A percentile compares a stretch with the other conserved stretches of the same genome.
Evolutionary conservation across 2,888 invertebrate species (phyloP).

Genomic region (Drosophila recens): DNA sequence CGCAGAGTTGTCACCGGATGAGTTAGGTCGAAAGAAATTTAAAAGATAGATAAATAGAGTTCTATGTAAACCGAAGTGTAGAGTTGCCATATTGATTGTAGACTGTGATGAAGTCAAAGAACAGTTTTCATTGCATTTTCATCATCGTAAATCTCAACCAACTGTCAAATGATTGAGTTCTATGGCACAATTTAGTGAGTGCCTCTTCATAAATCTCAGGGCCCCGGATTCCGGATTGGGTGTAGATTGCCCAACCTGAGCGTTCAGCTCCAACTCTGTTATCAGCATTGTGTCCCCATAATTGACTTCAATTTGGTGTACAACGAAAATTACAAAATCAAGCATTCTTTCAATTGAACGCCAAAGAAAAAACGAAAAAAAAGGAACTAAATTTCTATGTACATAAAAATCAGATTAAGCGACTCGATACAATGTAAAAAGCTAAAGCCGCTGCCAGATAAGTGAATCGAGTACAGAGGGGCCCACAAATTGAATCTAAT

Average conservation of each 20-base stretch:
- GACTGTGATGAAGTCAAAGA: background rate
- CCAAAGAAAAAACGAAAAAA: conserved; percentile 18
- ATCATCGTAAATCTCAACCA: conserved; percentile 79
- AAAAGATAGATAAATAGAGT: background rate
- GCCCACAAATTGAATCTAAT: conserved; percentile 77
- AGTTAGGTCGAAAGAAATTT: background rate
- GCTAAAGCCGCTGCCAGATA: conserved; percentile 48
- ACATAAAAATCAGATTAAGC: conserved; percentile 71
- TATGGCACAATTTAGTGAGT: conserved; percentile 77
- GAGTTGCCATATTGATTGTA: conserved; percentile 3
- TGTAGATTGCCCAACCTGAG: conserved; percentile 36
- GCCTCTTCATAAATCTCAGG: conserved; percentile 75
- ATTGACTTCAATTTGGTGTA: conserved; percentile 72
- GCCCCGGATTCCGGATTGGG: background rate
- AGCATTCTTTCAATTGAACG: conserved; percentile 23
- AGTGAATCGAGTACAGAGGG: conserved; percentile 39
- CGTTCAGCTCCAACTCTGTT: conserved; percentile 27
- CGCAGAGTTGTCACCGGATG: background rate
- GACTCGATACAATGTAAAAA: conserved; percentile 40
- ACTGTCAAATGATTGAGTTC: conserved; percentile 65
- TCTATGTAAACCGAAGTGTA: background rate
- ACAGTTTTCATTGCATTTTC: conserved; percentile 9
- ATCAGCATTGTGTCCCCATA: conserved; percentile 51
- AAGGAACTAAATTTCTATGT: conserved; percentile 26
- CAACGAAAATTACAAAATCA: conserved; percentile 77